phyloP scores from a whole-genome alignment of 2,888 invertebrate species.

The Yponomeuta cagnagella region DNA sequence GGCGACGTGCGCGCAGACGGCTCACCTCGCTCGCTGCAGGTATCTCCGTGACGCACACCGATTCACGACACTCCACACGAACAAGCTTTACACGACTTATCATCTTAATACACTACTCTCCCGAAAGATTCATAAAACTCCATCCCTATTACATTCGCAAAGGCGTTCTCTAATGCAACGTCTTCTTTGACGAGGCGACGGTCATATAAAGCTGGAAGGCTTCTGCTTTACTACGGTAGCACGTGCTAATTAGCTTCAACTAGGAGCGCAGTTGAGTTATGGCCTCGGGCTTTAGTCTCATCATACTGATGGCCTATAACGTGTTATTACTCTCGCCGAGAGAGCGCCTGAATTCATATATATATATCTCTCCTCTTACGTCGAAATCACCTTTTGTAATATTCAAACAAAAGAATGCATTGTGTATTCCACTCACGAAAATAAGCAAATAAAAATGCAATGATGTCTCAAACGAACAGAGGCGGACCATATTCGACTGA shows the following conservation, averaged over 20 bases:
- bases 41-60: background rate
- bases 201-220: constrained; percentile 15
- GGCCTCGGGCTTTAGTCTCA: constrained; percentile 4
- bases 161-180: background rate
- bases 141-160: background rate
- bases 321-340: background rate
- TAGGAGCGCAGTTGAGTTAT: constrained; percentile 17
- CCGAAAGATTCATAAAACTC: background rate
- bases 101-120: background rate
- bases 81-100: background rate
- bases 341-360: background rate
- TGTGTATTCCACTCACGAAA: constrained; percentile 69
- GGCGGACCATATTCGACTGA: constrained; percentile 35
- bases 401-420: constrained; percentile 62
- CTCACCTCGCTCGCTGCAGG: background rate
- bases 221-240: constrained; percentile 7
- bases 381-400: constrained; percentile 29
- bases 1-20: background rate
- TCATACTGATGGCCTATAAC: constrained; percentile 14
- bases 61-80: background rate
- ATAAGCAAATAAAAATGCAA: constrained; percentile 73
- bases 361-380: background rate
- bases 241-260: constrained; percentile 20
- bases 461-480: constrained; percentile 66
- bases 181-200: constrained; percentile 12